A percentile compares a stretch with the other conserved stretches of the same genome.
Evolutionary conservation across 1,140 invertebrate species (phyloP).

Genomic region (Frieseomelitta varia): DNA sequence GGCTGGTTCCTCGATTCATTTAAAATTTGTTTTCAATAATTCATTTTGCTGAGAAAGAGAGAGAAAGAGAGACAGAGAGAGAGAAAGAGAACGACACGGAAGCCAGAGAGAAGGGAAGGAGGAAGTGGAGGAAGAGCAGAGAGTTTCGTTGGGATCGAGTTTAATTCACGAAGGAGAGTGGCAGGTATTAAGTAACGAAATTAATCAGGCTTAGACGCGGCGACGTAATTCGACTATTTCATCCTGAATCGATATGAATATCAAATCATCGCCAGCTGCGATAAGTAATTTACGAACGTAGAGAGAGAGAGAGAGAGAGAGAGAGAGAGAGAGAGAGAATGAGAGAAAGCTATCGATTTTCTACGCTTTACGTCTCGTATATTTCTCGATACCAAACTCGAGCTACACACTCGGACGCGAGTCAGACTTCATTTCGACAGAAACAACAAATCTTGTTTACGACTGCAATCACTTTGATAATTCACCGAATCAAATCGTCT

Average conservation of each 20-base stretch:
- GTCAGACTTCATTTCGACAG: neutral
- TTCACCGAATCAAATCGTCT: too few species aligned
- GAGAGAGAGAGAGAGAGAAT: too few species aligned
- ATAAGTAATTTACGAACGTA: slow-evolving; percentile 5
- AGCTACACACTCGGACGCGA: neutral
- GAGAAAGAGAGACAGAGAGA: neutral
- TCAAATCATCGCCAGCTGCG: slow-evolving; percentile 34
- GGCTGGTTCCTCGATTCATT: slow-evolving; percentile 3
- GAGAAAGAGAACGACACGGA: too few species aligned
- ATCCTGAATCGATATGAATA: slow-evolving; percentile 11
- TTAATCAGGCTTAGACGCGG: slow-evolving; percentile 44
- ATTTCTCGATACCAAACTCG: neutral
- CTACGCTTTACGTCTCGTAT: neutral
- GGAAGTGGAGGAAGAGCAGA: neutral
- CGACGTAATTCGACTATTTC: slow-evolving; percentile 26
- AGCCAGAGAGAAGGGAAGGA: neutral
- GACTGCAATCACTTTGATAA: too few species aligned
- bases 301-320: neutral
- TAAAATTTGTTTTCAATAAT: slow-evolving; percentile 45
- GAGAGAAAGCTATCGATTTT: slow-evolving; percentile 22
- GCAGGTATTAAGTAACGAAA: slow-evolving; percentile 48
- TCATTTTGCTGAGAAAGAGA: neutral
- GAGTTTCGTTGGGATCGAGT: slow-evolving; percentile 22
- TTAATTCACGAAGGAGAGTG: slow-evolving; percentile 35
- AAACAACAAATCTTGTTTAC: neutral